Evolutionary conservation across 2,113 vertebrate genomes (phyloP).

Genomic region (Rhinichthys klamathensis): DNA sequence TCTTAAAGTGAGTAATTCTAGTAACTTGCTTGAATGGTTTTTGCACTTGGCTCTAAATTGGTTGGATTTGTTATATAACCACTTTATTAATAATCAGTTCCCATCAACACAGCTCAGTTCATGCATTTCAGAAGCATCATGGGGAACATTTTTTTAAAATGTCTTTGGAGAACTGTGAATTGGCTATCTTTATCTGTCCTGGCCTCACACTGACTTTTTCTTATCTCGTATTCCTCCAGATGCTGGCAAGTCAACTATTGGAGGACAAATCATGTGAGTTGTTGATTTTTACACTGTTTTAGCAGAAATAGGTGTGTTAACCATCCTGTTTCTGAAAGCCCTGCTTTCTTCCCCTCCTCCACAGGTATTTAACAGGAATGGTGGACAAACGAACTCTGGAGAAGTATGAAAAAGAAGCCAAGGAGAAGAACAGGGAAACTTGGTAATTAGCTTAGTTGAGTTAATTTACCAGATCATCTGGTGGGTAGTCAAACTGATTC

Average conservation of each 20-base stretch:
- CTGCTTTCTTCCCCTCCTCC: background rate
- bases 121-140: background rate
- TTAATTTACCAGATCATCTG: background rate
- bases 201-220: constrained; percentile 11
- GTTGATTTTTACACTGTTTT: background rate
- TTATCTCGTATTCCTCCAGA: constrained; percentile 68
- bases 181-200: constrained; percentile 38
- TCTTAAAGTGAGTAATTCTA: background rate
- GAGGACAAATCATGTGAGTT: constrained; percentile 92
- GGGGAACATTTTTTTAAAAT: constrained; percentile 7
- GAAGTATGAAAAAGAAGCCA: constrained; percentile 92
- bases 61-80: constrained; percentile 6
- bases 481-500: background rate
- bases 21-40: background rate
- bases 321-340: background rate
- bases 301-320: background rate
- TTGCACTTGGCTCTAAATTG: background rate
- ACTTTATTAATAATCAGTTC: background rate
- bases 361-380: constrained; percentile 91
- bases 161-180: background rate
- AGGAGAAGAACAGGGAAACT: constrained; percentile 94
- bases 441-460: constrained; percentile 72
- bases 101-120: background rate
- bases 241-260: constrained; percentile 91
- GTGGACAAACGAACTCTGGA: constrained; percentile 92